These are phyloP conservation scores for Serranus cabrilla DNA, from an alignment of 2,797 vertebrate species.

Conservation along the genomic window DNA sequence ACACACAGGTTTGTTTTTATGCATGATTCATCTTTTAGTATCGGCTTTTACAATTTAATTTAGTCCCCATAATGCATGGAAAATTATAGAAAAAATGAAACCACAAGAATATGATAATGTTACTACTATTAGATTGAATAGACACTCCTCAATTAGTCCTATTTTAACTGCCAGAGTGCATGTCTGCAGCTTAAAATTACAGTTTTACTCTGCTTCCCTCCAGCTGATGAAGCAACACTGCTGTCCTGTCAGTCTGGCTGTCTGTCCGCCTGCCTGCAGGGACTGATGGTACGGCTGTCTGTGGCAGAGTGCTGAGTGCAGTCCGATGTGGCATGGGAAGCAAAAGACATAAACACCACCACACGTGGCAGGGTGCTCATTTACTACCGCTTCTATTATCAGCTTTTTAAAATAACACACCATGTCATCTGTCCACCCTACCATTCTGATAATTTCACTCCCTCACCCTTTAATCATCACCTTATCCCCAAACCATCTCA, in stretches of 20 bases:
- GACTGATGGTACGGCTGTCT: conserved; percentile 68
- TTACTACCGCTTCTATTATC: conserved; percentile 70
- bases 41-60: background rate
- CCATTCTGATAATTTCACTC: conserved; percentile 64
- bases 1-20: conserved; percentile 15
- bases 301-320: conserved; percentile 68
- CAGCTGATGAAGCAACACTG: conserved; percentile 61
- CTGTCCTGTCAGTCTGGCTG: conserved; percentile 44
- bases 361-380: conserved; percentile 65
- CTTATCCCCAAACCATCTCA: conserved; percentile 62
- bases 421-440: conserved; percentile 56
- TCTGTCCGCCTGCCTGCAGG: conserved; percentile 53
- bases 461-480: conserved; percentile 66
- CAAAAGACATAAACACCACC: conserved; percentile 53
- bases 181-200: conserved; percentile 63
- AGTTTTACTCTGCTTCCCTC: conserved; percentile 43
- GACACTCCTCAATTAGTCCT: conserved; percentile 21
- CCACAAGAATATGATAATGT: conserved; percentile 14
- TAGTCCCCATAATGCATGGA: background rate
- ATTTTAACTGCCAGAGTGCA: conserved; percentile 21
- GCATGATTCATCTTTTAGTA: background rate
- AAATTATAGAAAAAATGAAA: conserved; percentile 2
- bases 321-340: conserved; percentile 46
- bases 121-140: conserved; percentile 21
- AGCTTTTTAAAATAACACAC: conserved; percentile 66